phyloP scores from a whole-genome alignment of 2,113 vertebrate species.

The Forbesichthys papilliferus region DNA sequence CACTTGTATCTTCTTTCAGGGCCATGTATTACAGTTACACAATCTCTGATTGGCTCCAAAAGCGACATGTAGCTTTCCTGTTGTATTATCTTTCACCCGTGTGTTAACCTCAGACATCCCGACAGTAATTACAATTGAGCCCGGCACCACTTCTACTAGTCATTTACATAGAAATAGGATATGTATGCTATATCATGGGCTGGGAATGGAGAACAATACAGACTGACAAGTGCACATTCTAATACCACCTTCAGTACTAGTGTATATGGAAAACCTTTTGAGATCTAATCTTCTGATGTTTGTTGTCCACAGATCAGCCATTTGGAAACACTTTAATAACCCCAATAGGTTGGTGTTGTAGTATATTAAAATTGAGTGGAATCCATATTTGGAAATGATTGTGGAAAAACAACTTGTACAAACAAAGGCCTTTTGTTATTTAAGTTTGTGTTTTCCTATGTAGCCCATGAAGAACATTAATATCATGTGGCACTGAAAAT shows the following conservation, averaged over 20 bases:
- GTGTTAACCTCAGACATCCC: slow-evolving; percentile 26
- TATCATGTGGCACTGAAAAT: slow-evolving; percentile 29
- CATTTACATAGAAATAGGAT: slow-evolving; percentile 13
- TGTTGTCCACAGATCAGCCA: too few relatives aligned
- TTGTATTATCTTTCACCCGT: slow-evolving; percentile 52
- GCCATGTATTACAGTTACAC: slow-evolving; percentile 34
- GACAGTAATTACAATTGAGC: slow-evolving; percentile 40
- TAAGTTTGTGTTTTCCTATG: neutral
- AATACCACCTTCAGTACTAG: slow-evolving; percentile 1
- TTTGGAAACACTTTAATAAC: too few relatives aligned
- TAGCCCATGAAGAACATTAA: slow-evolving; percentile 12
- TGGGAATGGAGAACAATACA: slow-evolving; percentile 2
- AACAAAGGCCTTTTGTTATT: too few relatives aligned
- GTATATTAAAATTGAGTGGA: too few relatives aligned
- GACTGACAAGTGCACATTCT: slow-evolving; percentile 23
- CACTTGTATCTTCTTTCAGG: slow-evolving; percentile 52
- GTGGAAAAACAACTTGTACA: too few relatives aligned
- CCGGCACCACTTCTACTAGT: neutral
- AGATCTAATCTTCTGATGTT: slow-evolving; percentile 9
- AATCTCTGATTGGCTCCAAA: slow-evolving; percentile 46
- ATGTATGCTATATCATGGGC: neutral
- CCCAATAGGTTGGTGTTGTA: too few relatives aligned
- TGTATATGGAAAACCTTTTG: slow-evolving; percentile 4
- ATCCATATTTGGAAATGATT: too few relatives aligned
- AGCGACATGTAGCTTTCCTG: slow-evolving; percentile 38